Evolutionary conservation across 2,797 vertebrate species (phyloP), one percentile per base, ranked within the genome.

Genomic region (Dipus sagitta): DNA sequence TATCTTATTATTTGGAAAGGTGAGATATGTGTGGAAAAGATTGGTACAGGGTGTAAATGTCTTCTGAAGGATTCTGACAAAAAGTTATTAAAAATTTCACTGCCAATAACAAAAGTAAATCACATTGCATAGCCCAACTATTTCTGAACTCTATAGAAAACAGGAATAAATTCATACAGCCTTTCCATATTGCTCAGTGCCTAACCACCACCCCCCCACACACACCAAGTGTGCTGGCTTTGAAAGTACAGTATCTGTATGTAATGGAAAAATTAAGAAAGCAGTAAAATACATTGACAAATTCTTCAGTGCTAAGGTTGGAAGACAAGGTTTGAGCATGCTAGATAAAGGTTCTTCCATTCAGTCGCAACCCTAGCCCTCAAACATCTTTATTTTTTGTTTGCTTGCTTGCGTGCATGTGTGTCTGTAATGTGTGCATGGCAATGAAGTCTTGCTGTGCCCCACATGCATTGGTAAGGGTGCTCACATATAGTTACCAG

Each of bases 1-100:
- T 67, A 17, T 89, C 23, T 85, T 88, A 92, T 91, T n/a, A 91
- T 71, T 11, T 76, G 42, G 26, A 5, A n/a, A 79, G 4, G 24
- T 83, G n/a, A 67, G 32, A 62, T 76, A 60, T 32, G 6, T 79
- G 58, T 28, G 28, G 32, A 75, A 7, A 94, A 88, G 28, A 67
- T 34, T 71, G 3, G 17, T 24, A 15, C 4, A 60, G 1, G 17
- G 1, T 62, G 4, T 15, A 54, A 11, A 67, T 62, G 72, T 60
- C 42, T 90, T 86, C 34, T 83, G 62, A 80, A 9, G 5, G n/a
- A 60, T 67, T 78, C 32, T 89, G 75, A 92, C 24, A 75, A 71
- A 85, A 91, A 28, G 2, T 92, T 65, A 76, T 72, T 74, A 70
- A 47, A 38, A 75, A 38, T 76, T 7, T 42, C 67, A 42, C 72